phyloP scores from a whole-genome alignment of 2,797 vertebrate species.

The Leptatherina wallacei region DNA sequence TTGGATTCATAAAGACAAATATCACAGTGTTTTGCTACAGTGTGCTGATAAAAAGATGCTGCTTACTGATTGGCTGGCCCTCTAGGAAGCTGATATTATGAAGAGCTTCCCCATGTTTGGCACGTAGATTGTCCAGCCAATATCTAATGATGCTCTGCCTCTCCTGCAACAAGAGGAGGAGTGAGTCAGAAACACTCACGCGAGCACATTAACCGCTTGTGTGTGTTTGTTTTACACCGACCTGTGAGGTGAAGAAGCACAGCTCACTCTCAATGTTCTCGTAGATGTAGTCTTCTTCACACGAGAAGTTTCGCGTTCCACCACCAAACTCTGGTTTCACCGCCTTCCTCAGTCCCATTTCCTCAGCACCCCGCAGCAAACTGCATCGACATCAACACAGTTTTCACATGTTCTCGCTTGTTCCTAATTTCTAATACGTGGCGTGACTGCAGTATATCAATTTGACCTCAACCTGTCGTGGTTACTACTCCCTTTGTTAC shows the following conservation, averaged over 20 bases:
- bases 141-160: slow-evolving; percentile 95
- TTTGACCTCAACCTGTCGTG: neutral
- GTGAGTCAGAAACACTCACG: neutral
- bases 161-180: slow-evolving; percentile 84
- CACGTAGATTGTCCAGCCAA: slow-evolving; percentile 96
- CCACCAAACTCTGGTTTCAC: slow-evolving; percentile 95
- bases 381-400: slow-evolving; percentile 68
- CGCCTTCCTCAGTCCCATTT: slow-evolving; percentile 91
- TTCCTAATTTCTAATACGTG: neutral
- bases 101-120: slow-evolving; percentile 93
- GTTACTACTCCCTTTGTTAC: slow-evolving; percentile 11
- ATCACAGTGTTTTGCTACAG: neutral
- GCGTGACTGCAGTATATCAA: neutral
- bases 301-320: slow-evolving; percentile 92
- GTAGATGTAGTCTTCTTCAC: slow-evolving; percentile 98
- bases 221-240: slow-evolving; percentile 53
- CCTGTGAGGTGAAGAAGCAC: slow-evolving; percentile 97
- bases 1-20: slow-evolving; percentile 21
- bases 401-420: neutral
- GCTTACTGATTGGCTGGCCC: slow-evolving; percentile 96
- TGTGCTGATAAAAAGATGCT: neutral
- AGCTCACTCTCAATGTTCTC: slow-evolving; percentile 97
- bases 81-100: slow-evolving; percentile 96
- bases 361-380: slow-evolving; percentile 93
- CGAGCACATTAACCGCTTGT: neutral